These are phyloP conservation scores for Melolontha melolontha DNA, from an alignment of 2,888 invertebrate genomes.

Conservation along the genomic window DNA sequence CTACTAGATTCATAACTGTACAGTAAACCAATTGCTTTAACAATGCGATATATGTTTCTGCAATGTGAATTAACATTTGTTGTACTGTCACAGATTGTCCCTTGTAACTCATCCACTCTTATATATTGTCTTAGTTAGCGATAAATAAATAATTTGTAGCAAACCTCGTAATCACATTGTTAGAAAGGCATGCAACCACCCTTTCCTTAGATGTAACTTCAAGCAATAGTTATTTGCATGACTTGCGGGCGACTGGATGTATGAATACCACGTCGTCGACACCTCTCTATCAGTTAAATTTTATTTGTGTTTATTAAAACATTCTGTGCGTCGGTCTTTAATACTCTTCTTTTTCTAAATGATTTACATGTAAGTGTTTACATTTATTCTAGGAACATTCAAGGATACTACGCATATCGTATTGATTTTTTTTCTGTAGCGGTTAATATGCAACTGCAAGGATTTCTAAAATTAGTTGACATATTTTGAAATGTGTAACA, in stretches of 20 bases:
- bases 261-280: conserved; percentile 15
- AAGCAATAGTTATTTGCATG: conserved; percentile 18
- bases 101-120: conserved; percentile 13
- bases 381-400: too few relatives aligned
- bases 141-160: conserved; percentile 31
- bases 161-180: conserved; percentile 15
- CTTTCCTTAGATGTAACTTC: conserved; percentile 5
- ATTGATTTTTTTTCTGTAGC: too few relatives aligned
- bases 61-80: too few relatives aligned
- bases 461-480: too few relatives aligned
- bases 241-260: conserved; percentile 7
- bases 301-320: conserved; percentile 20
- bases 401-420: too few relatives aligned
- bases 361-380: conserved; percentile 14
- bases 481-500: too few relatives aligned
- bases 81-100: background rate
- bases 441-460: too few relatives aligned
- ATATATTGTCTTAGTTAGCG: conserved; percentile 12
- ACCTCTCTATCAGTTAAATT: conserved; percentile 25
- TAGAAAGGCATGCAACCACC: conserved; percentile 19
- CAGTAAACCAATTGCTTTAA: too few relatives aligned
- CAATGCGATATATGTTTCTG: too few relatives aligned
- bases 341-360: conserved; percentile 11
- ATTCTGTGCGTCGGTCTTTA: background rate
- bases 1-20: too few relatives aligned